Evolutionary conservation across 1,140 invertebrate species (phyloP).

Genomic region (Ephestia elutella): DNA sequence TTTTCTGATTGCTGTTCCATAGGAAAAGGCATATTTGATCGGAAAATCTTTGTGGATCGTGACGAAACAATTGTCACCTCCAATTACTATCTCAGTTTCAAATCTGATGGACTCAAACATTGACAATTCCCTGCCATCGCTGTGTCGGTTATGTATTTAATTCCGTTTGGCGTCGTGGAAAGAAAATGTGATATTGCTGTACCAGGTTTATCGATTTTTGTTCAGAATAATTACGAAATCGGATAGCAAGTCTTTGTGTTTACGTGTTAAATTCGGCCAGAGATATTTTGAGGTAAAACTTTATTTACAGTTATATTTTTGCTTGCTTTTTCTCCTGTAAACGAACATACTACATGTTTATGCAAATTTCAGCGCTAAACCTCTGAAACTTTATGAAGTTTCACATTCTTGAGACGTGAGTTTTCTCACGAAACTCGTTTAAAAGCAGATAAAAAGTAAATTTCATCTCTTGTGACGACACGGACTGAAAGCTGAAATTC

Average conservation of each 20-base stretch:
- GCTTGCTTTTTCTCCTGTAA: too few species aligned
- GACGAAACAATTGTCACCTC: conserved; percentile 37
- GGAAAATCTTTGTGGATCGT: conserved; percentile 41
- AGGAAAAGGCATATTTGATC: conserved; percentile 10
- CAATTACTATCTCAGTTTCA: conserved; percentile 11
- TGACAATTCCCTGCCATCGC: conserved; percentile 10
- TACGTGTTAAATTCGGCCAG: background rate
- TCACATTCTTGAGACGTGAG: too few species aligned
- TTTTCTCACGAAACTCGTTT: too few species aligned
- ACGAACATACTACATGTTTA: too few species aligned
- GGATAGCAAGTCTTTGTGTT: background rate
- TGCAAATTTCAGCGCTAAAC: too few species aligned
- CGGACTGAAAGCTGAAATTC: too few species aligned
- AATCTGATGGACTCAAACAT: background rate
- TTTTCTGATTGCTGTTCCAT: background rate
- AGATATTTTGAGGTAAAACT: too few species aligned
- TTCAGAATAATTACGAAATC: background rate
- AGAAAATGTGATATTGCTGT: background rate
- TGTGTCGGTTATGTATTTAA: conserved; percentile 6
- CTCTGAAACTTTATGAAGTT: too few species aligned
- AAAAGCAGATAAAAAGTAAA: too few species aligned
- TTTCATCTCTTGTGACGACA: too few species aligned
- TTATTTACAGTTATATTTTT: too few species aligned
- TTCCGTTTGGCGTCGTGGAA: background rate
- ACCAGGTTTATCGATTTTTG: background rate